A percentile compares a stretch with the other conserved stretches of the same genome.
Conservation (phyloP, 2,113 vertebrate genomes). For the Laticauda colubrina region DNA sequence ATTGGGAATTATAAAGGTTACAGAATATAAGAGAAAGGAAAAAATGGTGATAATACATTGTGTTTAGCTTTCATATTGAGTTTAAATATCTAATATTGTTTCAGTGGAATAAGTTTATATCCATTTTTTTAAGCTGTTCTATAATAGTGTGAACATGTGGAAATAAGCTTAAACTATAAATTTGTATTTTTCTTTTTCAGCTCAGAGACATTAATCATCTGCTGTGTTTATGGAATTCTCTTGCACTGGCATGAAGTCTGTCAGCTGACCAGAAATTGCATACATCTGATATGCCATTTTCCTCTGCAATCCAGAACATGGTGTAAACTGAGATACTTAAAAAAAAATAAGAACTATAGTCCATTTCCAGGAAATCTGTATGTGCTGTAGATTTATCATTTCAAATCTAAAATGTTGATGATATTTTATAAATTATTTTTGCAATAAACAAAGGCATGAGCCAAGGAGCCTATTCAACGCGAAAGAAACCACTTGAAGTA, state of each 20-base stretch:
- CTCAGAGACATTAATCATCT: slow-evolving; percentile 83
- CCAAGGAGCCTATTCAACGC: slow-evolving; percentile 61
- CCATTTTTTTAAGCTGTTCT: background rate
- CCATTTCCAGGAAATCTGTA: slow-evolving; percentile 62
- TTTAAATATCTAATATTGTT: background rate
- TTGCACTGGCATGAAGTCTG: slow-evolving; percentile 71
- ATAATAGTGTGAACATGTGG: background rate
- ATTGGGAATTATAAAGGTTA: background rate
- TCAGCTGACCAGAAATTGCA: slow-evolving; percentile 69
- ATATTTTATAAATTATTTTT: slow-evolving; percentile 81
- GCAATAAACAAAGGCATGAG: slow-evolving; percentile 82
- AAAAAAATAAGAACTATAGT: background rate
- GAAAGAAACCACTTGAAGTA: slow-evolving; percentile 68
- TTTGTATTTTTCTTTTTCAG: slow-evolving; percentile 70
- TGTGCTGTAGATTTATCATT: slow-evolving; percentile 69
- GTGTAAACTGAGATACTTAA: slow-evolving; percentile 57
- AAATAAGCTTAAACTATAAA: background rate
- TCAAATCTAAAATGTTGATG: slow-evolving; percentile 67
- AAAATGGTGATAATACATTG: background rate
- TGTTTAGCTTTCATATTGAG: background rate
- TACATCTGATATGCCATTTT: slow-evolving; percentile 72
- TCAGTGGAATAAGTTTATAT: background rate
- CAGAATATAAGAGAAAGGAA: background rate
- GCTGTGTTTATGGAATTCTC: slow-evolving; percentile 76
- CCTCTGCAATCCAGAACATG: slow-evolving; percentile 66